Percentiles rank a stretch among this genome's conserved stretches.
Conservation (phyloP, 1,140 invertebrate species). For the Anoplophora glabripennis region DNA sequence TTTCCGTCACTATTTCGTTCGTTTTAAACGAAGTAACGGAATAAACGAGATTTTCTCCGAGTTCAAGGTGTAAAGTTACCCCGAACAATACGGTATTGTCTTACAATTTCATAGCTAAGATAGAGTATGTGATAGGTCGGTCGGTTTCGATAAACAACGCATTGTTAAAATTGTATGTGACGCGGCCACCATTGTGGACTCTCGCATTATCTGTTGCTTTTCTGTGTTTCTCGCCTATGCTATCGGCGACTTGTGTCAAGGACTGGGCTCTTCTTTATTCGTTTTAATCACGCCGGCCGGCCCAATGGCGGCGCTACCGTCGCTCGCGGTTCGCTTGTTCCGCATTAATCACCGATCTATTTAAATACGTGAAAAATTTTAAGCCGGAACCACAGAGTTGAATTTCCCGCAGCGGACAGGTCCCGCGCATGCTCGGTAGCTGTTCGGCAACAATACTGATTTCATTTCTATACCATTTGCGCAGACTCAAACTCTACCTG, state of each 20-base stretch:
- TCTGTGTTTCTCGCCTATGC: background rate
- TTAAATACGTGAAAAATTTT: background rate
- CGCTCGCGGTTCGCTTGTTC: background rate
- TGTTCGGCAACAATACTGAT: background rate
- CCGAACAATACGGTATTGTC: conserved; percentile 5
- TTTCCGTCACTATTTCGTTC: too few species aligned
- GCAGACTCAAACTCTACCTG: too few species aligned
- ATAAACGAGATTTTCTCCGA: background rate
- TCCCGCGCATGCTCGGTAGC: background rate
- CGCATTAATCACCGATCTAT: too few species aligned
- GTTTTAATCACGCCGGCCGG: background rate
- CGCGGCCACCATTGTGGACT: conserved; percentile 3
- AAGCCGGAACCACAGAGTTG: conserved; percentile 15
- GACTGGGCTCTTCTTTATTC: background rate
- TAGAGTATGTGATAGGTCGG: conserved; percentile 7
- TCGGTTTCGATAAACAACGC: conserved; percentile 3
- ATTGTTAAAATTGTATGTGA: conserved; percentile 7
- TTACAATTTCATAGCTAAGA: conserved; percentile 5
- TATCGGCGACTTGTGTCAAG: background rate
- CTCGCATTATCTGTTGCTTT: background rate
- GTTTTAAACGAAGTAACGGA: too few species aligned
- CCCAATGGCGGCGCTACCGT: background rate
- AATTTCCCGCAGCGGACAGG: background rate
- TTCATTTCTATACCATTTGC: background rate
- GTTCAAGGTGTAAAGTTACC: conserved; percentile 10